Evolutionary conservation across 2,113 vertebrate genomes (phyloP).

Genomic region (Psephotus haematonotus): DNA sequence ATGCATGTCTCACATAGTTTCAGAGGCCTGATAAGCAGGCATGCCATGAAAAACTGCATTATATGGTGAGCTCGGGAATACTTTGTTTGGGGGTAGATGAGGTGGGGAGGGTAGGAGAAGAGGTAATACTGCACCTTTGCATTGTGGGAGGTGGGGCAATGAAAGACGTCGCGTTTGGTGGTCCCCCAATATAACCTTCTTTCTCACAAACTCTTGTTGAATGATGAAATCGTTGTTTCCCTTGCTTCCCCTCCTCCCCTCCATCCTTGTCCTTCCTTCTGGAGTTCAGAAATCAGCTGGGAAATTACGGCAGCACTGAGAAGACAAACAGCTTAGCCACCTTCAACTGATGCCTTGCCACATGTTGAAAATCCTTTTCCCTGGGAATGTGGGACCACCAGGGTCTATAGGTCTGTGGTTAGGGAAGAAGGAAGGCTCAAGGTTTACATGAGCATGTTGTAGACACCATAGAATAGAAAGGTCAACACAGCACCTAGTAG

Average conservation of each 20-base stretch:
- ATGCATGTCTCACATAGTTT: slow-evolving; percentile 95
- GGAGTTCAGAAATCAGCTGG: slow-evolving; percentile 69
- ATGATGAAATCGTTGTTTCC: slow-evolving; percentile 63
- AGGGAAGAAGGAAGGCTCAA: background rate
- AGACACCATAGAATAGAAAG: background rate
- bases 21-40: slow-evolving; percentile 88
- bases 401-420: background rate
- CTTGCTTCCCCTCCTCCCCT: slow-evolving; percentile 51
- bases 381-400: background rate
- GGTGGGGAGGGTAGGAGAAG: slow-evolving; percentile 76
- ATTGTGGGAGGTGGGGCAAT: slow-evolving; percentile 80
- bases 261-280: slow-evolving; percentile 29
- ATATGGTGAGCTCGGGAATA: slow-evolving; percentile 81
- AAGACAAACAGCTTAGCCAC: slow-evolving; percentile 81
- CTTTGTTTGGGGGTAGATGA: slow-evolving; percentile 77
- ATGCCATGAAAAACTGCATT: slow-evolving; percentile 89
- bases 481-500: background rate
- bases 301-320: slow-evolving; percentile 60
- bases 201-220: slow-evolving; percentile 77
- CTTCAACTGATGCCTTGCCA: slow-evolving; percentile 80
- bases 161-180: slow-evolving; percentile 85
- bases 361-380: slow-evolving; percentile 74
- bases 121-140: slow-evolving; percentile 83
- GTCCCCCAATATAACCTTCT: slow-evolving; percentile 74
- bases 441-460: background rate